Conservation (phyloP, 2,888 invertebrate genomes). For the Tiliacea aurago region DNA sequence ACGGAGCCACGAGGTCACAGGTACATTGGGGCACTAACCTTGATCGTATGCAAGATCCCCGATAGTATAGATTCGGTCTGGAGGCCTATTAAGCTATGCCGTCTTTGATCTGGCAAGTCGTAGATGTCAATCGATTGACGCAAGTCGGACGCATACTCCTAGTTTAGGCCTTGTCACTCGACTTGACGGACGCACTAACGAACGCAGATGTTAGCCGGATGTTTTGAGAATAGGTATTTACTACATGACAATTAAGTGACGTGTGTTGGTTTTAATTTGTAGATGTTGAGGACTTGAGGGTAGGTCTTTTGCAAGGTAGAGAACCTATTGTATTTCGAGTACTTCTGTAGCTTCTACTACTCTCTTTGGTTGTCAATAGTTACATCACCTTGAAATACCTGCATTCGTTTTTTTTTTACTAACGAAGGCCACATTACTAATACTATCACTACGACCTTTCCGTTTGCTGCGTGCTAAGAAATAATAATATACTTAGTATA, state of each 20-base stretch:
- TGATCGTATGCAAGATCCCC: constrained; percentile 74
- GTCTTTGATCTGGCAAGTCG: constrained; percentile 76
- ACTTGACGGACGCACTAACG: constrained; percentile 77
- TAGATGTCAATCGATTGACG: constrained; percentile 71
- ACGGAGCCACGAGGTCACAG: constrained; percentile 72
- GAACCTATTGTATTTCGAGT: neutral
- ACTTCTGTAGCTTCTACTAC: neutral
- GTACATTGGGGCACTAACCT: constrained; percentile 75
- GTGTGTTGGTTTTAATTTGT: constrained; percentile 13
- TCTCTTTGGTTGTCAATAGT: neutral
- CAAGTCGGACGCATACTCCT: constrained; percentile 70
- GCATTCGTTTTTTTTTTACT: neutral
- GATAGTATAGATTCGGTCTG: constrained; percentile 71
- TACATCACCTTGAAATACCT: neutral
- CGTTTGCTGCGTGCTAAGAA: constrained; percentile 7
- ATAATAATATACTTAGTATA: neutral
- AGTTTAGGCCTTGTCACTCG: constrained; percentile 75
- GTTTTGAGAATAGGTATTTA: constrained; percentile 68
- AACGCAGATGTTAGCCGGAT: constrained; percentile 78
- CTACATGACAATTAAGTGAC: constrained; percentile 44
- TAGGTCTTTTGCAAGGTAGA: neutral
- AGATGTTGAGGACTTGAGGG: neutral
- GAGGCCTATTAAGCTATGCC: constrained; percentile 79
- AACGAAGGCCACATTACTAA: neutral
- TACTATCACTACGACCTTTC: neutral